A percentile compares a stretch with the other conserved stretches of the same genome.
These are phyloP conservation scores for Lacanobia wlatinum DNA, from an alignment of 2,888 invertebrate genomes.

Conservation along the genomic window DNA sequence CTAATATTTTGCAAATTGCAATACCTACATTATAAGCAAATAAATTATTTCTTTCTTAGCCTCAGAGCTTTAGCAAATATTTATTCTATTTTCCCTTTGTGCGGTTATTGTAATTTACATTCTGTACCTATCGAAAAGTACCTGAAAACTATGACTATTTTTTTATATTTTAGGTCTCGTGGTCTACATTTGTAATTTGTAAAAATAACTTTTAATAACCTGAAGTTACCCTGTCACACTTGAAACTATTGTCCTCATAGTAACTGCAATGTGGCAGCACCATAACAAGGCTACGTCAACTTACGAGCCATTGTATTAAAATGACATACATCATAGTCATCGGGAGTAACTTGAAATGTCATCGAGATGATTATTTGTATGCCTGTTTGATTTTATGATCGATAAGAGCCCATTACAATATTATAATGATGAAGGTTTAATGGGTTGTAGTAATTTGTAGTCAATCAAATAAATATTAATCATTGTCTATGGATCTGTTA, in stretches of 20 bases:
- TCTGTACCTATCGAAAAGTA: too few species aligned
- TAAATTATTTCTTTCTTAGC: too few species aligned
- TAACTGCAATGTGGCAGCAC: slow-evolving; percentile 11
- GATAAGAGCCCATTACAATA: slow-evolving; percentile 55
- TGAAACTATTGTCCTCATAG: background rate
- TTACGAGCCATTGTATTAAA: slow-evolving; percentile 69
- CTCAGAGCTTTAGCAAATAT: too few species aligned
- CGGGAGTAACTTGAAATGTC: slow-evolving; percentile 54
- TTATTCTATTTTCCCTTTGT: too few species aligned
- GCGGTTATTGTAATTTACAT: too few species aligned
- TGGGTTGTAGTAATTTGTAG: slow-evolving; percentile 22
- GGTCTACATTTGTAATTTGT: too few species aligned
- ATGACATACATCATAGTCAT: slow-evolving; percentile 60
- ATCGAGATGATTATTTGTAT: slow-evolving; percentile 40
- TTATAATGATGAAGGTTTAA: slow-evolving; percentile 11
- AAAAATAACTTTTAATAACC: too few species aligned
- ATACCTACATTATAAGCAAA: too few species aligned
- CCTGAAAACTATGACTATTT: too few species aligned
- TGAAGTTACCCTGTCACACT: background rate
- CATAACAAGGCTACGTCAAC: slow-evolving; percentile 21
- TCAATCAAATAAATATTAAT: slow-evolving; percentile 20
- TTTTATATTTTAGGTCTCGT: too few species aligned
- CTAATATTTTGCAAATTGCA: too few species aligned
- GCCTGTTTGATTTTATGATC: slow-evolving; percentile 55
- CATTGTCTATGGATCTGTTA: background rate